These are phyloP conservation scores for Neelides folsomi DNA, from an alignment of 2,888 invertebrate genomes.

Conservation along the genomic window DNA sequence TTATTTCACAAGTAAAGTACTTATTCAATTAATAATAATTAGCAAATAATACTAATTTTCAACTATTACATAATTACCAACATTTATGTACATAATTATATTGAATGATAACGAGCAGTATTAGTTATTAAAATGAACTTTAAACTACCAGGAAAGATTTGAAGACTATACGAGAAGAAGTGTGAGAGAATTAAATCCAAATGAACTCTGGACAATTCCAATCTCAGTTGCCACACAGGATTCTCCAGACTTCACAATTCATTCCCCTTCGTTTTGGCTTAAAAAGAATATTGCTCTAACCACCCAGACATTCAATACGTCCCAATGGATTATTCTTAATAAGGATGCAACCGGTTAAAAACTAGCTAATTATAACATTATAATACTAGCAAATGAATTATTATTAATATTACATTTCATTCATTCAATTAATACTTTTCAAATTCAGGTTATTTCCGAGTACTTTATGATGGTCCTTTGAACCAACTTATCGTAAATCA, in stretches of 20 bases:
- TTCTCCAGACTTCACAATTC: conserved; percentile 4
- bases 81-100: no score
- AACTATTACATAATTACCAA: no score
- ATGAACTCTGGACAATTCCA: conserved; percentile 21
- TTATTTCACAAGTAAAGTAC: conserved; percentile 14
- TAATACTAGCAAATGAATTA: neutral
- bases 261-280: conserved; percentile 10
- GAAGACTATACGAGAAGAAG: conserved; percentile 6
- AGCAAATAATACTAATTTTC: no score
- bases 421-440: neutral
- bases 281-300: neutral
- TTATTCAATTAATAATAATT: no score
- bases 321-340: conserved; percentile 18
- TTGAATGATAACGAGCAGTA: no score
- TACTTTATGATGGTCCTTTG: conserved; percentile 14
- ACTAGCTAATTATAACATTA: neutral
- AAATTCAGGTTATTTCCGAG: conserved; percentile 16
- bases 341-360: conserved; percentile 18
- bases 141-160: conserved; percentile 18
- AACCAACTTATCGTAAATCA: conserved; percentile 4
- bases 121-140: no score
- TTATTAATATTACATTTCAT: no score
- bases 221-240: conserved; percentile 15
- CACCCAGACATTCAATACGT: neutral
- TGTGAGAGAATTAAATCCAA: conserved; percentile 2